Evolutionary conservation across 2,888 invertebrate genomes (phyloP), one percentile per base, ranked within the genome.

Genomic region (Orthosia incerta): DNA sequence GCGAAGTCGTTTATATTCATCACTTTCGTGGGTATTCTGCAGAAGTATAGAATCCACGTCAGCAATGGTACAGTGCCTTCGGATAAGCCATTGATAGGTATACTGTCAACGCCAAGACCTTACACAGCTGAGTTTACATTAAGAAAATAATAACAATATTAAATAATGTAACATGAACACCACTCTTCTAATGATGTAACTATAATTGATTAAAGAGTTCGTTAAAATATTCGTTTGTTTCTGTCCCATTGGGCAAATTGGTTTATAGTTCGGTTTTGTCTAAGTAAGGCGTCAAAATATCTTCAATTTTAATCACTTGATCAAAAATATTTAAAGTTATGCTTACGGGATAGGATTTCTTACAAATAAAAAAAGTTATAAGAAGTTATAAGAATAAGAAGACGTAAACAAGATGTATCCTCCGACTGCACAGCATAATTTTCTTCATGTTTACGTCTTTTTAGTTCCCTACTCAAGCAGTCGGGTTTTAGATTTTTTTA

Each of bases 1-100:
- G 97, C 97, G 0, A 97, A 97, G 86, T 96, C 97, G 0, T 97
- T 97, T 83, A 92, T 97, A 70, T 97, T 97, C 86, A 92, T 97
- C 74, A 96, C 97, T 66, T 97, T 97, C 74, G 96, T 97, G 1
- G 95, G 97, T 3, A 91, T 97, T 4, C 85, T 97, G 9, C 97
- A 97, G 85, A 96, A 96, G 80, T 97, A 89, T 80, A 91, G 86
- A 71, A 87, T 95, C 7, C 89, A 91, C 56, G 89, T 91, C 66
- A 88, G 86, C 65, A 93, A 93, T 59, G 94, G 92, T 0, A 80
- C 88, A 0, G n/a, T 93, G 20, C 95, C 95, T 0, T 89, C 93
- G 0, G 91, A 89, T 5, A 90, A 93, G 50, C 92, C 93, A 0
- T 72, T 88, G 12, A 90, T 93, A 31, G 95, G 95, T 2, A 86